phyloP scores from a whole-genome alignment of 1,140 invertebrate species.

The Grapholita molesta region DNA sequence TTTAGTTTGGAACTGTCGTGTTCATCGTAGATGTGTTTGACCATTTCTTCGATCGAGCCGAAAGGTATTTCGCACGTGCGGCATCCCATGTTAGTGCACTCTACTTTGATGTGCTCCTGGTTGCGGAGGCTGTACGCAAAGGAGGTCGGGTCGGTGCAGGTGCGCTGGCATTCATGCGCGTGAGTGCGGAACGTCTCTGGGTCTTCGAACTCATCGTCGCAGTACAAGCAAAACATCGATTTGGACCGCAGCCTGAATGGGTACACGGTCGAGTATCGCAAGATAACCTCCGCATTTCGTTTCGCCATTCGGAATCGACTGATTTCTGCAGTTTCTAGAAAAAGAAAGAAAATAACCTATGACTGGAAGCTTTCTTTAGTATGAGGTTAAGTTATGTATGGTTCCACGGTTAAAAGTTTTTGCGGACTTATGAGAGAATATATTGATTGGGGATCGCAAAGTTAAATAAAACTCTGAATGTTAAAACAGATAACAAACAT shows the following conservation, averaged over 20 bases:
- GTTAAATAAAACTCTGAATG: not conserved
- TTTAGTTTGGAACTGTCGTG: slow-evolving; percentile 37
- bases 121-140: slow-evolving; percentile 38
- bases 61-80: slow-evolving; percentile 36
- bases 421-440: slow-evolving; percentile 23
- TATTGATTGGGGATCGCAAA: not conserved
- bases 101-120: slow-evolving; percentile 51
- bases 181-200: slow-evolving; percentile 43
- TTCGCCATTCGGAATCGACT: slow-evolving; percentile 42
- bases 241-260: slow-evolving; percentile 60
- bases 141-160: slow-evolving; percentile 43
- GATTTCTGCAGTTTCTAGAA: slow-evolving; percentile 43
- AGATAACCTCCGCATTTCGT: slow-evolving; percentile 62
- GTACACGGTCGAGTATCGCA: slow-evolving; percentile 59
- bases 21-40: slow-evolving; percentile 37
- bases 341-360: slow-evolving; percentile 51
- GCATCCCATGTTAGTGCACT: slow-evolving; percentile 44
- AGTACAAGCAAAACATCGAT: slow-evolving; percentile 60
- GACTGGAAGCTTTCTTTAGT: slow-evolving; percentile 29
- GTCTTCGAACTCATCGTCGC: slow-evolving; percentile 50
- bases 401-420: slow-evolving; percentile 21
- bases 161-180: slow-evolving; percentile 40
- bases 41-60: slow-evolving; percentile 36
- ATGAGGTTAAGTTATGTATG: not conserved
- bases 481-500: not conserved